Conservation (phyloP, 2,797 vertebrate genomes). For the Rhinatrema bivittatum region DNA sequence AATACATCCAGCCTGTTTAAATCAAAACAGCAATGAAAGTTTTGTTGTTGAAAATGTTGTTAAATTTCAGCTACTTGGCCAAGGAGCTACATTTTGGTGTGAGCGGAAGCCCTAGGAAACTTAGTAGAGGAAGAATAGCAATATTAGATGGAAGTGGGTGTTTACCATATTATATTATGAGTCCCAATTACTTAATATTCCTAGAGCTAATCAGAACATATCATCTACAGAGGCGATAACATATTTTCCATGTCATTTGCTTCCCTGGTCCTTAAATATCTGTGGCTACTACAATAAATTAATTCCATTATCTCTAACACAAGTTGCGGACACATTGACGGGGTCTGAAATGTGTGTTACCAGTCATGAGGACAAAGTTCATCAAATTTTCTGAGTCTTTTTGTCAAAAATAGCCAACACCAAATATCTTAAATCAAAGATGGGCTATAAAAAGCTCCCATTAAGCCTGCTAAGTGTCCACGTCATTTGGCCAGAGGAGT, state of each 20-base stretch:
- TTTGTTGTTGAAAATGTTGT: no score
- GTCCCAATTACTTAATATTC: background rate
- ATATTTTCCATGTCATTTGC: conserved; percentile 15
- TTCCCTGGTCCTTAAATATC: conserved; percentile 3
- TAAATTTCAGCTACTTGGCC: no score
- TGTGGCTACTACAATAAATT: conserved; percentile 6
- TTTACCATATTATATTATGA: no score
- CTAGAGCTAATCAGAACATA: background rate
- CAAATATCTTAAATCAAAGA: conserved; percentile 79
- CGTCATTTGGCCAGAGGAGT: conserved; percentile 61
- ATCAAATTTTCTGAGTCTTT: conserved; percentile 59
- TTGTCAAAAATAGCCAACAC: conserved; percentile 69
- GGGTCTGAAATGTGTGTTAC: conserved; percentile 48
- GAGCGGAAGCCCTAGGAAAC: no score
- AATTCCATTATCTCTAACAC: conserved; percentile 39
- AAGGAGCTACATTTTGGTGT: no score
- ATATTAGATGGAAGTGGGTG: no score
- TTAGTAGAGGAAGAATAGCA: no score
- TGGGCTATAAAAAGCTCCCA: conserved; percentile 79
- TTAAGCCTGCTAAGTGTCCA: conserved; percentile 62
- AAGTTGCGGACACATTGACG: conserved; percentile 25
- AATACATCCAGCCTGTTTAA: no score
- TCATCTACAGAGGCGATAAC: background rate
- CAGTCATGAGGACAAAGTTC: conserved; percentile 56
- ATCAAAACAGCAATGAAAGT: no score